A percentile compares a stretch with the other conserved stretches of the same genome.
phyloP scores from a whole-genome alignment of 2,888 invertebrate species.

The Blastobasis lacticolella region DNA sequence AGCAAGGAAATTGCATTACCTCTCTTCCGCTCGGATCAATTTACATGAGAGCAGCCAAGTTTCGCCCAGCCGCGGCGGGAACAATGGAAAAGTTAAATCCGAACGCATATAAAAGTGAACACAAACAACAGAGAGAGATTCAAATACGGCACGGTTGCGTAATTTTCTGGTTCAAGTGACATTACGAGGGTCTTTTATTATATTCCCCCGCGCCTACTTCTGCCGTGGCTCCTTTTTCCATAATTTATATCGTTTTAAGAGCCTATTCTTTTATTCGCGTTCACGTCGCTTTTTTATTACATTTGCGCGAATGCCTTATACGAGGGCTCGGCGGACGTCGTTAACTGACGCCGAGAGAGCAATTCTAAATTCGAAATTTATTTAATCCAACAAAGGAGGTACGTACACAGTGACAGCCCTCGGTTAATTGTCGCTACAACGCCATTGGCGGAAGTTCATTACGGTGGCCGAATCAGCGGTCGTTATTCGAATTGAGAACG shows the following conservation, averaged over 20 bases:
- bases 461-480: constrained; percentile 41
- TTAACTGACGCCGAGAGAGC: constrained; percentile 27
- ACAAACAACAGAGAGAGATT: constrained; percentile 24
- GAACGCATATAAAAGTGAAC: constrained; percentile 8
- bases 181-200: constrained; percentile 32
- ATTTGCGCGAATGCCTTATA: constrained; percentile 27
- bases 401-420: constrained; percentile 25
- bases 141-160: constrained; percentile 30
- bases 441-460: constrained; percentile 51
- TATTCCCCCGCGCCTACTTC: constrained; percentile 21
- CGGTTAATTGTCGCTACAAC: constrained; percentile 39
- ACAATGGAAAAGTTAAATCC: too few relatives aligned
- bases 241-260: constrained; percentile 40
- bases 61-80: too few relatives aligned
- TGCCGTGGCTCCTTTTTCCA: constrained; percentile 21
- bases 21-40: too few relatives aligned
- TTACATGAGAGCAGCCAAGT: too few relatives aligned
- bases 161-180: constrained; percentile 34
- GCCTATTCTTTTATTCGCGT: constrained; percentile 27
- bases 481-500: constrained; percentile 42
- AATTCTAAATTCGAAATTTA: constrained; percentile 28
- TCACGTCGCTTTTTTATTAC: constrained; percentile 21
- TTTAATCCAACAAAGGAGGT: constrained; percentile 15
- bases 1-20: too few relatives aligned
- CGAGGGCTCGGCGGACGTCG: constrained; percentile 34